A percentile compares a stretch with the other conserved stretches of the same genome.
Evolutionary conservation across 1,140 invertebrate species (phyloP).

Genomic region (Idris sp.): DNA sequence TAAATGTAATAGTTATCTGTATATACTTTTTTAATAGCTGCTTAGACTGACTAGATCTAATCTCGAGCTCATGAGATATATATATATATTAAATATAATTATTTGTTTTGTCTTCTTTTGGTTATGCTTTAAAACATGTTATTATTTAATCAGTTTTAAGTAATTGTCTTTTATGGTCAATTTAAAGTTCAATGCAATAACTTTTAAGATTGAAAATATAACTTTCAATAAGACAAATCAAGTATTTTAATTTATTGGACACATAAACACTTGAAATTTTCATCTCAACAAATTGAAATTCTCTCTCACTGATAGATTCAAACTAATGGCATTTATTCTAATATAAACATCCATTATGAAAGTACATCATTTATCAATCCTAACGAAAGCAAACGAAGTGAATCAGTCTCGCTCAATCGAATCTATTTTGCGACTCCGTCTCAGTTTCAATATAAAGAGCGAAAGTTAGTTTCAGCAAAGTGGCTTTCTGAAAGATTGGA

Average conservation of each 20-base stretch:
- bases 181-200: too few species aligned
- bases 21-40: neutral
- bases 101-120: too few species aligned
- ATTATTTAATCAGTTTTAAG: too few species aligned
- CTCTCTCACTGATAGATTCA: neutral
- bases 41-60: too few species aligned
- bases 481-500: slow-evolving; percentile 25
- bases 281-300: slow-evolving; percentile 13
- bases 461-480: slow-evolving; percentile 8
- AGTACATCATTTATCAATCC: neutral
- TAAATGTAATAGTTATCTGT: too few species aligned
- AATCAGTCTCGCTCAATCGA: neutral
- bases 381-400: neutral
- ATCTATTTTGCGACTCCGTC: slow-evolving; percentile 1
- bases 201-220: too few species aligned
- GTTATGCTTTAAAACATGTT: too few species aligned
- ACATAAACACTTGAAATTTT: neutral
- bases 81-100: too few species aligned
- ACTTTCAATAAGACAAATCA: too few species aligned
- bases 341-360: slow-evolving; percentile 8
- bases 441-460: slow-evolving; percentile 22
- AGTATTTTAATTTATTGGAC: too few species aligned
- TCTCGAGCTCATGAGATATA: too few species aligned
- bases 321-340: slow-evolving; percentile 13
- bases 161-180: too few species aligned